These are phyloP conservation scores for Chunga burmeisteri DNA, from an alignment of 2,113 vertebrate genomes.

Conservation along the genomic window DNA sequence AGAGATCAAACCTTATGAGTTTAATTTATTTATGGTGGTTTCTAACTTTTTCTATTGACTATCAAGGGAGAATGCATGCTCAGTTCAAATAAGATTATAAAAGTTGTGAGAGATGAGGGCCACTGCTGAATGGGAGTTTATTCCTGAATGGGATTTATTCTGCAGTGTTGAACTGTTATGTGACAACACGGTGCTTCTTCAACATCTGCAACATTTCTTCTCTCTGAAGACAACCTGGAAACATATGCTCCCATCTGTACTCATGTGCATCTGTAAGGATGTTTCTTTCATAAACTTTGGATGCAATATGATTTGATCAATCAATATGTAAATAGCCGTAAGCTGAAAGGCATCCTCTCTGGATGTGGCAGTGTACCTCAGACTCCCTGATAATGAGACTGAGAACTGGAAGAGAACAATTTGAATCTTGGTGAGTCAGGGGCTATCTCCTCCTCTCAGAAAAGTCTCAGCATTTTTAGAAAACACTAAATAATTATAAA, in stretches of 20 bases:
- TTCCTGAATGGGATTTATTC: neutral
- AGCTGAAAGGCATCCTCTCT: rapidly evolving
- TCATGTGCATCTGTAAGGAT: neutral
- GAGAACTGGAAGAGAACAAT: neutral
- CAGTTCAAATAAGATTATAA: neutral
- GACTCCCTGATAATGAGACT: neutral
- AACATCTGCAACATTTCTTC: neutral
- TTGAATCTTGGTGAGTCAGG: neutral
- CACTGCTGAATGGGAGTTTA: neutral
- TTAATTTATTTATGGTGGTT: neutral
- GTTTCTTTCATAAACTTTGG: neutral
- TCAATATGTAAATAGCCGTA: neutral
- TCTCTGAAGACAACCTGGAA: neutral
- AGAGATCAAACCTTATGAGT: neutral
- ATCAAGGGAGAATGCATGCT: neutral
- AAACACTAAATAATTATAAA: neutral
- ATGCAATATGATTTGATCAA: neutral
- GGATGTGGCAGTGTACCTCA: neutral
- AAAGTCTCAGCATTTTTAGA: neutral
- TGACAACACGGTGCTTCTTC: neutral
- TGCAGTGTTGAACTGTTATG: neutral
- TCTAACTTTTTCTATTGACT: neutral
- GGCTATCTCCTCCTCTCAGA: neutral
- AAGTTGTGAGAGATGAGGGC: neutral
- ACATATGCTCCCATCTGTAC: neutral